These are phyloP conservation scores for Chlorodrepanis virens DNA, from an alignment of 2,113 vertebrate genomes.

Conservation along the genomic window DNA sequence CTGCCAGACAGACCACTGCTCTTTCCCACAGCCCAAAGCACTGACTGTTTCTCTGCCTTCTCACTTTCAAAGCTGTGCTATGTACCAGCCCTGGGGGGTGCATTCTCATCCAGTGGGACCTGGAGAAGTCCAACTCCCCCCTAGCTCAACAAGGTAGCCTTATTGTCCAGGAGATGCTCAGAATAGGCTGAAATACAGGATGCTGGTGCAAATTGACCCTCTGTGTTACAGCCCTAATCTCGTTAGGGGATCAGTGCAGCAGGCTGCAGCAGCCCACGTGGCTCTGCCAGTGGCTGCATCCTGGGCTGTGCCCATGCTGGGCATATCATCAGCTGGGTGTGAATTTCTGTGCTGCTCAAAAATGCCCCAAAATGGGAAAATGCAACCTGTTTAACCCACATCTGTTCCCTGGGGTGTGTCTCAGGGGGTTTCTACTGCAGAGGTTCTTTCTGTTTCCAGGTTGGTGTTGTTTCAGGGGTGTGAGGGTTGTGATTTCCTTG, in stretches of 20 bases:
- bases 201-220: not conserved
- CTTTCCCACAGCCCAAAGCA: not conserved
- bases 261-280: not conserved
- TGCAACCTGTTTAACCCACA: not conserved
- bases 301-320: not conserved
- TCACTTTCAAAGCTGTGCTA: not conserved
- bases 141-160: not conserved
- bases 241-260: not conserved
- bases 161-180: not conserved
- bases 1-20: not conserved
- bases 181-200: not conserved
- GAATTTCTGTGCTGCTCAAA: not conserved
- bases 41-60: not conserved
- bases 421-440: accelerated
- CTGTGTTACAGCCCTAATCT: not conserved
- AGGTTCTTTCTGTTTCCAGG: not conserved
- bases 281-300: not conserved
- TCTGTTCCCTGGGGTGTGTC: not conserved
- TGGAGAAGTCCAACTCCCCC: not conserved
- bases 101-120: not conserved
- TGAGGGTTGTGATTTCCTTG: not conserved
- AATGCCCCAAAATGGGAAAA: not conserved
- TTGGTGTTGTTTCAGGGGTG: too few relatives aligned
- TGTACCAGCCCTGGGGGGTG: not conserved
- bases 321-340: not conserved